Evolutionary conservation across 2,888 invertebrate species (phyloP).

Genomic region (Rhimphoctona megacephalus): DNA sequence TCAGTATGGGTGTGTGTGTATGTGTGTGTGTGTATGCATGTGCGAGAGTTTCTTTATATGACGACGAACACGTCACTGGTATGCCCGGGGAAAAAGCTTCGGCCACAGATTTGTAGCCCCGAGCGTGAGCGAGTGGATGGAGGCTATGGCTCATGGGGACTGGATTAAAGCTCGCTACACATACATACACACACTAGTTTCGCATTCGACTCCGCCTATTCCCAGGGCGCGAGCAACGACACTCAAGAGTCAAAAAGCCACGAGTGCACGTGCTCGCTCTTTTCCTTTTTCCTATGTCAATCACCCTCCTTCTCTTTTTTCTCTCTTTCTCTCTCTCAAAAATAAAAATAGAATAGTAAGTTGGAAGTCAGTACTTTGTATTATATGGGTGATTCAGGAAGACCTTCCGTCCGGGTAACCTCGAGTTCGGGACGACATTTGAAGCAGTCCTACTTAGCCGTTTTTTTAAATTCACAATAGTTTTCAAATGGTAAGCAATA

Average conservation of each 20-base stretch:
- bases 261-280: conserved; percentile 25
- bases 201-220: conserved; percentile 45
- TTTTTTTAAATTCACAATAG: no score
- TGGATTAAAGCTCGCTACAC: conserved; percentile 69
- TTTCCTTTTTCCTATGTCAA: conserved; percentile 8
- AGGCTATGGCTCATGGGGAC: conserved; percentile 63
- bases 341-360: background rate
- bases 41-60: conserved; percentile 16
- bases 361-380: background rate
- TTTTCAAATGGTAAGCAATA: no score
- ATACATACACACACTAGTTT: conserved; percentile 17
- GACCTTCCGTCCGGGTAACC: no score
- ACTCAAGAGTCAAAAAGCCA: conserved; percentile 63
- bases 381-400: no score
- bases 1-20: background rate
- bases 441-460: no score
- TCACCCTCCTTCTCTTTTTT: background rate
- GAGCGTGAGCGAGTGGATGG: conserved; percentile 53
- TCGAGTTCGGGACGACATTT: no score
- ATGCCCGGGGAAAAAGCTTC: conserved; percentile 64
- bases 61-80: conserved; percentile 45
- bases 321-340: background rate
- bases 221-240: conserved; percentile 51
- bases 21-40: background rate
- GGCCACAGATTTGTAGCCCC: conserved; percentile 69